Evolutionary conservation across 64 coral and sea anemone species (phyloP).

Genomic region (Dendrophyllia cribrosa): DNA sequence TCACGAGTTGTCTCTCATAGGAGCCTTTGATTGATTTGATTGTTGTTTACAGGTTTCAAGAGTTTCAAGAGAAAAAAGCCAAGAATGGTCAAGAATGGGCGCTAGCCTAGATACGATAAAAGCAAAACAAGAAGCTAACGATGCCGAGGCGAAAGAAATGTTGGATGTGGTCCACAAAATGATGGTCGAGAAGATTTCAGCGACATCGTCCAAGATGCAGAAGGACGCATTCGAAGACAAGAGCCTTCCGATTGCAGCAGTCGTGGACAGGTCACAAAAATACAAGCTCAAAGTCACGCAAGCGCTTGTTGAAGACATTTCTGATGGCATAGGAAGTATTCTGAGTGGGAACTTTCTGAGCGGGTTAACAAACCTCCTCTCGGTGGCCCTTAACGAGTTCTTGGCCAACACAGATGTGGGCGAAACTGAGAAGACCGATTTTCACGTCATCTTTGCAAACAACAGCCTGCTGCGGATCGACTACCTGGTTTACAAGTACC

Average conservation of each 20-base stretch:
- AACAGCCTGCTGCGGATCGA: slow-evolving; percentile 58
- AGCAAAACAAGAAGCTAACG: neutral
- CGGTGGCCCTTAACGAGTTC: neutral
- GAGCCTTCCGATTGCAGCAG: slow-evolving; percentile 30
- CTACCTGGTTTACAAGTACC: slow-evolving; percentile 51
- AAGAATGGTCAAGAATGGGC: too few relatives aligned
- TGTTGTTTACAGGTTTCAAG: too few relatives aligned
- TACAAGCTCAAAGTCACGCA: neutral
- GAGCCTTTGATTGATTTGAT: too few relatives aligned
- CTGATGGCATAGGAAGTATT: neutral
- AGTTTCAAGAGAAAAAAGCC: too few relatives aligned
- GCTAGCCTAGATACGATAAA: too few relatives aligned
- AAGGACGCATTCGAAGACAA: slow-evolving; percentile 3
- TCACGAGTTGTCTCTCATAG: too few relatives aligned
- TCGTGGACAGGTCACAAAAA: slow-evolving; percentile 12
- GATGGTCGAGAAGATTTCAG: too few relatives aligned
- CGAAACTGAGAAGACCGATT: slow-evolving; percentile 4
- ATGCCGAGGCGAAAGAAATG: too few relatives aligned
- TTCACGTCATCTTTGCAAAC: slow-evolving; percentile 32
- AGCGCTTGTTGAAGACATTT: neutral
- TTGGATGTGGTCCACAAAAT: too few relatives aligned
- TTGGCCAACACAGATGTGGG: slow-evolving; percentile 9
- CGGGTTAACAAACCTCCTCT: neutral
- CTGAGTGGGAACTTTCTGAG: slow-evolving; percentile 3
- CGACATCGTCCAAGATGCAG: neutral